Evolutionary conservation across 2,113 vertebrate species (phyloP), one percentile per base, ranked within the genome.

Genomic region (Nematolebias whitei): DNA sequence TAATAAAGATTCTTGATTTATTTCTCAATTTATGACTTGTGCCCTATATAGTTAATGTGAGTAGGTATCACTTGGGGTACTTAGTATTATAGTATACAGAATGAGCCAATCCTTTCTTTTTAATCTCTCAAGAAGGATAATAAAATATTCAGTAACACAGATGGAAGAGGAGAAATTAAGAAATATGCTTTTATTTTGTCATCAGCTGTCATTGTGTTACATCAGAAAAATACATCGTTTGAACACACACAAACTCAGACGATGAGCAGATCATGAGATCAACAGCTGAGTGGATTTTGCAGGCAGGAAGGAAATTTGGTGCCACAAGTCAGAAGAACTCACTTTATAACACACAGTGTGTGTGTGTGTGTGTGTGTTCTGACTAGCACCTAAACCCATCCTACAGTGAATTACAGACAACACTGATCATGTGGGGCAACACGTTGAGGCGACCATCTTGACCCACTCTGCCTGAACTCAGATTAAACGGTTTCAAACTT

Each of bases 361-460:
- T 48, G 50, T 35, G 24, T 56, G 63, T 59, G 38, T 52, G 56
- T 67, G 51, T 61, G 58, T 71, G 60, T 45, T 63, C 39, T 12
- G 15, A 49, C 59, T 72, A 74, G 35, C 47, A 12, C 57, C 50
- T 53, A 49, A 45, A 43, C 47, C 63, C 50, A 64, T 71, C 60
- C 49, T 52, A 43, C 54, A 52, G 72, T 71, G 67, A 76, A 80
- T 82, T 78, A 80, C 70, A 75, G 44, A 70, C 49, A 74, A 20
- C 14, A 1, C 43, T 73, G 65, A 57, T 80, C 66, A 79, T 74
- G 59, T 65, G 67, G 67, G 55, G 53, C 76, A 78, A 74, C 70
- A 63, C 56, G 63, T 58, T 70, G 45, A 43, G 45, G 57, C 68
- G 64, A 54, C 59, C 53, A 50, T 41, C 22, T 39, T 57, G 24